phyloP scores from a whole-genome alignment of 2,797 vertebrate species.

The Coluber constrictor region DNA sequence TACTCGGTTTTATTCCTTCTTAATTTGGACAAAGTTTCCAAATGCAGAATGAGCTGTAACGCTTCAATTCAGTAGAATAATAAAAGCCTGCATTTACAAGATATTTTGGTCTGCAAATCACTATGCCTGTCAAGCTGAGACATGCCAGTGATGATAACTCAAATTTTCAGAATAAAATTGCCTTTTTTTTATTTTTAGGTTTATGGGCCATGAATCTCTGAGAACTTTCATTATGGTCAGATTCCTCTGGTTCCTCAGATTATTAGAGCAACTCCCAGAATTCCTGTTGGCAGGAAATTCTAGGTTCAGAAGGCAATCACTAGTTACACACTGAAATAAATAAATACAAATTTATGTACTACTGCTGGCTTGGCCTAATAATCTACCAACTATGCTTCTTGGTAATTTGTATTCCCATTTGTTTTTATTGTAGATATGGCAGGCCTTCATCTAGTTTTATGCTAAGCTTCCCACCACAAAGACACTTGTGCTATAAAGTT shows the following conservation, averaged over 20 bases:
- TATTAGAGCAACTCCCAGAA: neutral
- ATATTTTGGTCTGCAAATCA: constrained; percentile 41
- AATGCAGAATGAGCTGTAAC: constrained; percentile 15
- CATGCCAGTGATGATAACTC: constrained; percentile 24
- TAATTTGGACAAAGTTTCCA: constrained; percentile 8
- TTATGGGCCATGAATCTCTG: constrained; percentile 34
- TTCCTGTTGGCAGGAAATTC: neutral
- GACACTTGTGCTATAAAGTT: neutral
- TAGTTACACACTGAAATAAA: constrained; percentile 33
- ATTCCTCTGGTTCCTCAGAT: neutral
- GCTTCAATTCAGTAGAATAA: constrained; percentile 36
- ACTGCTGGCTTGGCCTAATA: neutral
- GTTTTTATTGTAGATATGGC: neutral
- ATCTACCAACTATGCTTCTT: neutral
- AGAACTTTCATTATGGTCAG: neutral
- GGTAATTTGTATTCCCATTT: neutral
- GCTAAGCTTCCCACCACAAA: neutral
- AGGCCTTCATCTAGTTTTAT: neutral
- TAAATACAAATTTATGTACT: neutral
- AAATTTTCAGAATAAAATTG: constrained; percentile 48
- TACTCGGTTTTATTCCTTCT: constrained; percentile 29
- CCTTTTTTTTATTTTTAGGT: constrained; percentile 33
- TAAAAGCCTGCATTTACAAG: constrained; percentile 33
- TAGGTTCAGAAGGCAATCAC: neutral
- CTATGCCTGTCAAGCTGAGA: constrained; percentile 40